Conservation (phyloP, 2,113 vertebrate species). For the Archocentrus centrarchus region DNA sequence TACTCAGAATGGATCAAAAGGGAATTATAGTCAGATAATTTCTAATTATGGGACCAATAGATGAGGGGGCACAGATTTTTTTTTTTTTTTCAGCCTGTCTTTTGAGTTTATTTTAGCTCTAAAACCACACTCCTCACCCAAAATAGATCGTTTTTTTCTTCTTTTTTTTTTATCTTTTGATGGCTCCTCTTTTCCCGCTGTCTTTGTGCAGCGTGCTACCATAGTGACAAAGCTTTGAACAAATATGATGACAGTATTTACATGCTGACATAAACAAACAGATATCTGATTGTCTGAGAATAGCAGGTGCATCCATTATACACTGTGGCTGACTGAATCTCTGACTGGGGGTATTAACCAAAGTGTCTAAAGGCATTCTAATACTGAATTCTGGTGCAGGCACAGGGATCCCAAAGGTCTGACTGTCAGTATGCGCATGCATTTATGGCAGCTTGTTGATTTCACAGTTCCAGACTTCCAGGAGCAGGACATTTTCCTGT, state of each 20-base stretch:
- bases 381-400: background rate
- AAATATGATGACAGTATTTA: slow-evolving; percentile 15
- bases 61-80: background rate
- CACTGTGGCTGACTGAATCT: background rate
- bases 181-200: slow-evolving; percentile 32
- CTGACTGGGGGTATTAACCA: background rate
- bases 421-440: background rate
- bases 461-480: slow-evolving; percentile 96
- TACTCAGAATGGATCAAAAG: slow-evolving; percentile 24
- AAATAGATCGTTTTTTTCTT: slow-evolving; percentile 52
- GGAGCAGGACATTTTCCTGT: slow-evolving; percentile 99
- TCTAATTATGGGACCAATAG: slow-evolving; percentile 48
- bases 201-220: slow-evolving; percentile 14
- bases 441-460: slow-evolving; percentile 42
- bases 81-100: background rate
- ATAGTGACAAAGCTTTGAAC: slow-evolving; percentile 33
- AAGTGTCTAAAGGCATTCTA: background rate
- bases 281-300: background rate
- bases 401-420: background rate
- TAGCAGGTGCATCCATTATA: slow-evolving; percentile 5
- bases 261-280: slow-evolving; percentile 22
- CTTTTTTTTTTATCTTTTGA: slow-evolving; percentile 20
- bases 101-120: slow-evolving; percentile 50
- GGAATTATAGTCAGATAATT: slow-evolving; percentile 10
- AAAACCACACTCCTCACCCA: slow-evolving; percentile 39